Base-by-base conservation (phyloP, 37 sponge, comb jelly and placozoan species). In the Axinella damicornis region DNA sequence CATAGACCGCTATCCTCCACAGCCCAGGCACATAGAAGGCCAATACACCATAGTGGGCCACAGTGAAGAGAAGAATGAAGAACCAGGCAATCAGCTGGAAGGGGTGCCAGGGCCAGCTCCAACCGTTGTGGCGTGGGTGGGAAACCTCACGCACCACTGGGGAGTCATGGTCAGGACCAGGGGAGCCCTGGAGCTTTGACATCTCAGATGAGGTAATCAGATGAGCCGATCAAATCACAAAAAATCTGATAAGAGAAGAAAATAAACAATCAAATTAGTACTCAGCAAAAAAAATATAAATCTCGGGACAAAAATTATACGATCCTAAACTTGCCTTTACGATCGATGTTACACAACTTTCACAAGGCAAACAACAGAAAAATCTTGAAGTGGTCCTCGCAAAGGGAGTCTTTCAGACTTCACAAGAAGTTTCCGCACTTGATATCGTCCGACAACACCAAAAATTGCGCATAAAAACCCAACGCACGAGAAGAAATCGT, bases 91-190 rank as follows among this genome's bases (percentile, higher is more conserved):
- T n/a, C 15, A 86, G 41, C 60, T 95, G 94, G 1, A 83, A 77
- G 13, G 94, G 93, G 38, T 95, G 87, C 85, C 87, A 89, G 14
- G 97, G 96, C 53, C 90, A 92, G 40, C n/a, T 40, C 90, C 92
- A 97, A 32, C 97, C 97, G 58, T 97, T 97, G 13, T 69, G 59
- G 21, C 95, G 79, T 53, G 86, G 79, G 20, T 38, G 54, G 33
- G 38, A 37, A 36, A 67, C 71, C 25, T 75, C 84, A n/a, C 32
- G 69, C 27, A 33, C 31, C 2, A 5, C 5, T 2, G 34, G 35
- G 22, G 37, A 36, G 22, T 35, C 37, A 33, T 46, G 9, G 46
- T 46, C 9, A 9, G 46, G 46, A 9, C 9, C 46, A 46, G 46
- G 46, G 46, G 9, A 46, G 46, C 9, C 46, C 46, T 46, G 73